Conservation (phyloP, 2,888 invertebrate species). For the Mythimna vitellina region DNA sequence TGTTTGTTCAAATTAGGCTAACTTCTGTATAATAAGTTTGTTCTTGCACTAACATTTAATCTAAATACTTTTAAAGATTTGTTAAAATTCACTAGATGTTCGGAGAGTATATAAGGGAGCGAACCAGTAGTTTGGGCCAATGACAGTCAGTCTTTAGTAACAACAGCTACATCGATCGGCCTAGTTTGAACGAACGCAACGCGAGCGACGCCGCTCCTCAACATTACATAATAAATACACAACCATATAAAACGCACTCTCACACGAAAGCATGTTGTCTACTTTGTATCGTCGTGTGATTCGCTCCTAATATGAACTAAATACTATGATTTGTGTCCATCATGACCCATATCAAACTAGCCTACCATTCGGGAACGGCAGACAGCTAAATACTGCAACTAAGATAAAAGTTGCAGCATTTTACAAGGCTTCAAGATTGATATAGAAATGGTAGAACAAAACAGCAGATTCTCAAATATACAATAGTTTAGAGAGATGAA, state of each 20-base stretch:
- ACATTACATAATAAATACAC: constrained; percentile 60
- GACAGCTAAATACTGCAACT: background rate
- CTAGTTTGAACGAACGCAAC: constrained; percentile 59
- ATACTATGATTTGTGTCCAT: constrained; percentile 28
- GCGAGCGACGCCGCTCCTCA: constrained; percentile 33
- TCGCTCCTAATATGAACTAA: constrained; percentile 18
- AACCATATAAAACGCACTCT: constrained; percentile 57
- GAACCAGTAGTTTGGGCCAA: constrained; percentile 33
- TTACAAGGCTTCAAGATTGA: background rate
- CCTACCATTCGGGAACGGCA: background rate
- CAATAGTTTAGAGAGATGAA: constrained; percentile 8
- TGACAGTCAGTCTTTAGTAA: constrained; percentile 44
- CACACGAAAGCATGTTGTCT: constrained; percentile 57
- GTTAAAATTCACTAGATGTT: constrained; percentile 27
- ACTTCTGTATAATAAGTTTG: constrained; percentile 47
- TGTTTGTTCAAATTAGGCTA: constrained; percentile 61
- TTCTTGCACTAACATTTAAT: constrained; percentile 33
- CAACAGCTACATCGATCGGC: constrained; percentile 24
- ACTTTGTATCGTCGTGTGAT: constrained; percentile 49
- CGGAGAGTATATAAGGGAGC: constrained; percentile 15
- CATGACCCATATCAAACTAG: background rate
- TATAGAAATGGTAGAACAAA: constrained; percentile 36
- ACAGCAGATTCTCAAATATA: constrained; percentile 26
- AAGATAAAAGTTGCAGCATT: background rate
- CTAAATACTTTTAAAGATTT: constrained; percentile 20